Percentiles rank a stretch among this genome's conserved stretches.
Evolutionary conservation across 1,140 invertebrate genomes (phyloP).

Genomic region (Drosophila takahashii): DNA sequence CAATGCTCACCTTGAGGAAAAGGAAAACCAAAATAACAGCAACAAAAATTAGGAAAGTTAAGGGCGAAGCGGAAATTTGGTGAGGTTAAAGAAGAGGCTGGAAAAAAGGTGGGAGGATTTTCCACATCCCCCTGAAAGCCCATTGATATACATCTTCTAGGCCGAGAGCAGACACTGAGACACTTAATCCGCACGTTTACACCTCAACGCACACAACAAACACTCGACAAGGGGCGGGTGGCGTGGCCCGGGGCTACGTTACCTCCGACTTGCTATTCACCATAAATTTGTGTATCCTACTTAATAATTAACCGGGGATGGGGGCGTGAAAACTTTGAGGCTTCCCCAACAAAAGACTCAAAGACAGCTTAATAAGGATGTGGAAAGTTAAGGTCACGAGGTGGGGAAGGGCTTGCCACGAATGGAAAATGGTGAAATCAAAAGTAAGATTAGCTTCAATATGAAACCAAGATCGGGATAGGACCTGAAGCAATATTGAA

Average conservation of each 20-base stretch:
- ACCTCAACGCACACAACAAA: constrained; percentile 76
- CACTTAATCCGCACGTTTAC: constrained; percentile 82
- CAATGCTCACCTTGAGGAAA: constrained; percentile 57
- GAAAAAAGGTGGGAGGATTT: background rate
- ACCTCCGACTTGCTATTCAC: constrained; percentile 26
- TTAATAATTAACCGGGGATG: constrained; percentile 72
- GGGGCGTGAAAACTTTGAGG: constrained; percentile 36
- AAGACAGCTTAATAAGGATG: constrained; percentile 23
- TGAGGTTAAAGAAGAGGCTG: constrained; percentile 5
- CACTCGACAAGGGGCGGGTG: constrained; percentile 11
- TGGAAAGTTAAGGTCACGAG: constrained; percentile 16
- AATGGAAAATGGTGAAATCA: constrained; percentile 24
- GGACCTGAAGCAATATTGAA: background rate
- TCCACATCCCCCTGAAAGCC: constrained; percentile 15
- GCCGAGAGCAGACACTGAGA: constrained; percentile 58
- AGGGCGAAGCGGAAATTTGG: constrained; percentile 55
- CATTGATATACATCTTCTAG: constrained; percentile 59
- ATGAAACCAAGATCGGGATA: background rate
- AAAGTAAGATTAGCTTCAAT: constrained; percentile 29
- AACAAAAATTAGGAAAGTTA: constrained; percentile 62
- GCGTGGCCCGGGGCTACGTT: constrained; percentile 22
- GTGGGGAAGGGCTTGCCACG: constrained; percentile 5
- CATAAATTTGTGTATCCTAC: constrained; percentile 79
- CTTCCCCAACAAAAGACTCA: constrained; percentile 26
- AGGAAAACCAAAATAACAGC: constrained; percentile 10